Conservation (phyloP, 2,888 invertebrate species). For the Drosophila macrospina region DNA sequence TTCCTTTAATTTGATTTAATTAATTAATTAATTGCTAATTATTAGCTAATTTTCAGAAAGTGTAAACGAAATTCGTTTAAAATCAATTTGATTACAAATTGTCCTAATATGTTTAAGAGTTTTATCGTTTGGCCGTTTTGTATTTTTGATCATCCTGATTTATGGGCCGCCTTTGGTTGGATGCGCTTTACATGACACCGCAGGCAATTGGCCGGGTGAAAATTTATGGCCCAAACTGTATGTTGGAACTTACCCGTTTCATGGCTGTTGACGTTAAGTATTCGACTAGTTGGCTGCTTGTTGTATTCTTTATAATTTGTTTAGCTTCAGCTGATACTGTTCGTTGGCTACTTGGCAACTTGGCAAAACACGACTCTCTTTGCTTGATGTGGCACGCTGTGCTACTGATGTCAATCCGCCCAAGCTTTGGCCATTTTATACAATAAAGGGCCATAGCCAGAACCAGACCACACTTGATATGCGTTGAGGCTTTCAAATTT, state of each 20-base stretch:
- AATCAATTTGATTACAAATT: constrained; percentile 31
- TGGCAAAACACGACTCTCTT: constrained; percentile 27
- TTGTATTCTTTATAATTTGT: constrained; percentile 51
- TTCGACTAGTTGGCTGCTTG: constrained; percentile 59
- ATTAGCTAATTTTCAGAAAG: constrained; percentile 5
- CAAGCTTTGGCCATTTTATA: constrained; percentile 61
- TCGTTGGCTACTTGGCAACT: constrained; percentile 19
- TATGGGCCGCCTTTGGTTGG: constrained; percentile 49
- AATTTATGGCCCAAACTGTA: constrained; percentile 56
- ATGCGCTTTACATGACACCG: constrained; percentile 50
- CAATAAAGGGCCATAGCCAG: constrained; percentile 48
- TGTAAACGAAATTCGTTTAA: neutral
- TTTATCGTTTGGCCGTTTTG: constrained; percentile 56
- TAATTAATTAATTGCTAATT: no score
- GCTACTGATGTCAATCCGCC: constrained; percentile 59
- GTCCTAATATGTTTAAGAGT: constrained; percentile 48
- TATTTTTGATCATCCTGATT: constrained; percentile 57
- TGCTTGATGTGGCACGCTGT: constrained; percentile 46
- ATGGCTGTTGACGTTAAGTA: constrained; percentile 67
- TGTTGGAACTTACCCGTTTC: constrained; percentile 69
- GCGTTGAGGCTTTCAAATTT: constrained; percentile 78
- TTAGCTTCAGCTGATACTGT: constrained; percentile 37
- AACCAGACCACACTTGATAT: constrained; percentile 73
- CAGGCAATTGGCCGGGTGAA: constrained; percentile 28
- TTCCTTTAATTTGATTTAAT: no score